Conservation (phyloP, 2,113 vertebrate species). For the Lepisosteus osseus region DNA sequence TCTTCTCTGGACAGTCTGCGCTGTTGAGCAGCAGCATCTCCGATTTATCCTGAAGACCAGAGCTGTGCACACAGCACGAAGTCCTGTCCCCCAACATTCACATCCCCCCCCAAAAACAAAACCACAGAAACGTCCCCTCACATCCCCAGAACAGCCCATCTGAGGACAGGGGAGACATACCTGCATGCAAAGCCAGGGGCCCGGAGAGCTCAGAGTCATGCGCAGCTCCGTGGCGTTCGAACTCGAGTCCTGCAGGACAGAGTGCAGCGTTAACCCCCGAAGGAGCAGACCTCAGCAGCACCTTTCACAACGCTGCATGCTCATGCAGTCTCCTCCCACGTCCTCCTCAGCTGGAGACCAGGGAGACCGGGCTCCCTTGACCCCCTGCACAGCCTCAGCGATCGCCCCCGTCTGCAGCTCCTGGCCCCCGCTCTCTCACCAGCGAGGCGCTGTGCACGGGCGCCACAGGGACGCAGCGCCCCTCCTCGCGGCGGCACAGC, state of each 20-base stretch:
- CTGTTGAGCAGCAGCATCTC: no score
- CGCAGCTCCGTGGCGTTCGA: constrained; percentile 36
- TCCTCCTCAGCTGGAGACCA: background rate
- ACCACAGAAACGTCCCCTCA: no score
- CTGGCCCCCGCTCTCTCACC: constrained; percentile 31
- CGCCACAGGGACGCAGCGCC: constrained; percentile 35
- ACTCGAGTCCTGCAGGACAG: constrained; percentile 52
- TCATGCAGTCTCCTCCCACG: no score
- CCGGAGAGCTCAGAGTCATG: constrained; percentile 51
- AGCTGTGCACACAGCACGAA: background rate
- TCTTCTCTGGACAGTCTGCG: no score
- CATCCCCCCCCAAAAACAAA: background rate
- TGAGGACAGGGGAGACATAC: constrained; percentile 51
- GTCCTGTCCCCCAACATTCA: background rate
- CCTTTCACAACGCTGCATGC: no score
- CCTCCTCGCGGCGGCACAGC: constrained; percentile 56
- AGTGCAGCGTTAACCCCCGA: background rate
- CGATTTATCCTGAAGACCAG: background rate
- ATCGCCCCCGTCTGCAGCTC: no score
- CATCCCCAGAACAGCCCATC: no score
- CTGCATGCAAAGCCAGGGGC: constrained; percentile 70
- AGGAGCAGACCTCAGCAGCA: no score
- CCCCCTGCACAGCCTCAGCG: background rate
- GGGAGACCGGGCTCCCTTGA: no score
- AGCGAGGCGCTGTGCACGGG: constrained; percentile 56